phyloP scores from a whole-genome alignment of 35 echinoderm and acorn worm species.

The Lytechinus pictus region DNA sequence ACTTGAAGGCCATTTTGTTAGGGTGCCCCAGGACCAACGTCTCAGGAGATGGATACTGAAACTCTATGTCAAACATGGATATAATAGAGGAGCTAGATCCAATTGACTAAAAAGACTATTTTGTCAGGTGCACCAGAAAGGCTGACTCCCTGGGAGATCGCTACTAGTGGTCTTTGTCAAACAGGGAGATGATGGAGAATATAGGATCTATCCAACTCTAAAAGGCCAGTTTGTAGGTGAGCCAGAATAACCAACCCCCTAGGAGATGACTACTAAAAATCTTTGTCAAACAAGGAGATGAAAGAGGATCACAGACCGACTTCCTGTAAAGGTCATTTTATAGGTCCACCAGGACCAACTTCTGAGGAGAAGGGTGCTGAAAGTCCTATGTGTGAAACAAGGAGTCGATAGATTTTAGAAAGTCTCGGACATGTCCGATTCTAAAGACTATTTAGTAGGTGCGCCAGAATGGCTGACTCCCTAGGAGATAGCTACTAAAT shows the following conservation, averaged over 20 bases:
- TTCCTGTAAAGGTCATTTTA: not conserved
- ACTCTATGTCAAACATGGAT: too few relatives aligned
- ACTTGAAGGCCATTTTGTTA: not conserved
- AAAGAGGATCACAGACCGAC: not conserved
- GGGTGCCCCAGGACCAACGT: too few relatives aligned
- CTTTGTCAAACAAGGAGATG: conserved; percentile 69
- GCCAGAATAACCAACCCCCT: not conserved
- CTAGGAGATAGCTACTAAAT: conserved; percentile 67
- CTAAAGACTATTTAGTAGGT: too few relatives aligned
- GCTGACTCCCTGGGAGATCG: conserved; percentile 45
- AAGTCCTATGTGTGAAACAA: conserved; percentile 69
- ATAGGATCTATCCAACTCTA: too few relatives aligned
- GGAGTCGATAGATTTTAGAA: conserved; percentile 25
- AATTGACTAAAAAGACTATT: not conserved
- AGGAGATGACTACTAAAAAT: conserved; percentile 70
- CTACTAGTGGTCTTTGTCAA: conserved; percentile 68
- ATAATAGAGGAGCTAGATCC: not conserved
- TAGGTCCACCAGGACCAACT: not conserved
- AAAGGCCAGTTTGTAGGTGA: not conserved
- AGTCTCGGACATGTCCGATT: not conserved
- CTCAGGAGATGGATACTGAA: conserved; percentile 12
- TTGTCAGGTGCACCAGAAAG: not conserved
- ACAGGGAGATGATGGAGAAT: conserved; percentile 46
- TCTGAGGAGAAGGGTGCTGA: conserved; percentile 63
- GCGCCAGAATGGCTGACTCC: conserved; percentile 58